A percentile compares a stretch with the other conserved stretches of the same genome.
phyloP scores from a whole-genome alignment of 2,888 invertebrate genomes.

The Ophioninae sp. region DNA sequence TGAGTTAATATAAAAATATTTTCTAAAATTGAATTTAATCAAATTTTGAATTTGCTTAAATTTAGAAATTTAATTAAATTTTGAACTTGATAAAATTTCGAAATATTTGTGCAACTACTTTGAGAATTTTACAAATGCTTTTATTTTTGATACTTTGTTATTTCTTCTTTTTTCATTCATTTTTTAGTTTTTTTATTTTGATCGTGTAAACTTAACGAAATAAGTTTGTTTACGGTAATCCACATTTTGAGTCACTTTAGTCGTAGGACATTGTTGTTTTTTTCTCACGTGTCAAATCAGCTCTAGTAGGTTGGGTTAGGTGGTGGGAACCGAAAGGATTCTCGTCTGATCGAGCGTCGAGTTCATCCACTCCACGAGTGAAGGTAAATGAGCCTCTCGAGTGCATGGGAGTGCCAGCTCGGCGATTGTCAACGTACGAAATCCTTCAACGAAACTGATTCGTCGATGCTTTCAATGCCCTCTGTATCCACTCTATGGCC shows the following conservation, averaged over 20 bases:
- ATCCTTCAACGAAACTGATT: slow-evolving; percentile 7
- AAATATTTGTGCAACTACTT: background rate
- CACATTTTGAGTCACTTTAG: background rate
- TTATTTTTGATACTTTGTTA: background rate
- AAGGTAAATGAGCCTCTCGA: slow-evolving; percentile 37
- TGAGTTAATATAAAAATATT: background rate
- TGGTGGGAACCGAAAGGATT: slow-evolving; percentile 20
- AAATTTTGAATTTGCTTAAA: no score
- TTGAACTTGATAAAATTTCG: background rate
- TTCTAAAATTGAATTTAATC: background rate
- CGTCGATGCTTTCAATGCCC: background rate
- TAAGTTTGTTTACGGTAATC: background rate
- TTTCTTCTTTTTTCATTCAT: background rate
- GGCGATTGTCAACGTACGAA: background rate
- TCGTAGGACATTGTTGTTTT: background rate
- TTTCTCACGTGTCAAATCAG: background rate
- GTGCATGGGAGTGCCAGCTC: background rate
- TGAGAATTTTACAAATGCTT: background rate
- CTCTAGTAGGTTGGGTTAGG: slow-evolving; percentile 1
- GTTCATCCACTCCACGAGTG: slow-evolving; percentile 39
- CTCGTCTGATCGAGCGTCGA: slow-evolving; percentile 44
- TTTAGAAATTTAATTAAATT: background rate
- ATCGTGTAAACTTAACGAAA: background rate
- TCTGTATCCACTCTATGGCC: slow-evolving; percentile 15
- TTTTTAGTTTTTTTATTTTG: background rate